Evolutionary conservation across 1,140 invertebrate genomes (phyloP).

Genomic region (Parapsyche elsis): DNA sequence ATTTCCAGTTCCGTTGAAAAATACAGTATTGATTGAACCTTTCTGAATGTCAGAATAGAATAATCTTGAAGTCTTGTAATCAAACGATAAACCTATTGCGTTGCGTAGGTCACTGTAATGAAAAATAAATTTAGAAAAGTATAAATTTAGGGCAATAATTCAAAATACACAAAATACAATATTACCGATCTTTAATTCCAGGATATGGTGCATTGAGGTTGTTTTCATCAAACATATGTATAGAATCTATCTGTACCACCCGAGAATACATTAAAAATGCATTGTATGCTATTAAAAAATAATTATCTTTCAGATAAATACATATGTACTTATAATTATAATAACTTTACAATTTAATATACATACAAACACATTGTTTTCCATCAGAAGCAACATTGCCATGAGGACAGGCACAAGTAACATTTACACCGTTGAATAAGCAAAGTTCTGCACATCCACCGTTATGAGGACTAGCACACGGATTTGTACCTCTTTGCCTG

Average conservation of each 20-base stretch:
- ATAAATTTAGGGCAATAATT: background rate
- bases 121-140: conserved; percentile 20
- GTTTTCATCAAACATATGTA: conserved; percentile 76
- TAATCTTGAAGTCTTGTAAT: conserved; percentile 75
- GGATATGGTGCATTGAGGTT: conserved; percentile 81
- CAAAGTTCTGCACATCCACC: conserved; percentile 85
- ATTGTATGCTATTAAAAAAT: conserved; percentile 71
- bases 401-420: conserved; percentile 80
- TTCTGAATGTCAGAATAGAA: conserved; percentile 91
- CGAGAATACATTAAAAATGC: conserved; percentile 82
- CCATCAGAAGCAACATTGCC: conserved; percentile 74
- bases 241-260: conserved; percentile 79
- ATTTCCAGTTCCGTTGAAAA: conserved; percentile 83
- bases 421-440: conserved; percentile 76
- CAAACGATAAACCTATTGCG: conserved; percentile 85
- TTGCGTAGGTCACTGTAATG: conserved; percentile 73
- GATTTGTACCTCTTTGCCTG: conserved; percentile 71
- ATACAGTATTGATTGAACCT: conserved; percentile 84
- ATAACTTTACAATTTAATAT: background rate
- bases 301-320: too few relatives aligned
- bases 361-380: conserved; percentile 71
- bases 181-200: conserved; percentile 74
- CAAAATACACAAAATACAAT: background rate
- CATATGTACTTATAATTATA: too few relatives aligned
- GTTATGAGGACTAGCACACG: conserved; percentile 75